Percentiles rank a stretch among this genome's conserved stretches.
Conservation (phyloP, 1,140 invertebrate genomes). For the Physella acuta region DNA sequence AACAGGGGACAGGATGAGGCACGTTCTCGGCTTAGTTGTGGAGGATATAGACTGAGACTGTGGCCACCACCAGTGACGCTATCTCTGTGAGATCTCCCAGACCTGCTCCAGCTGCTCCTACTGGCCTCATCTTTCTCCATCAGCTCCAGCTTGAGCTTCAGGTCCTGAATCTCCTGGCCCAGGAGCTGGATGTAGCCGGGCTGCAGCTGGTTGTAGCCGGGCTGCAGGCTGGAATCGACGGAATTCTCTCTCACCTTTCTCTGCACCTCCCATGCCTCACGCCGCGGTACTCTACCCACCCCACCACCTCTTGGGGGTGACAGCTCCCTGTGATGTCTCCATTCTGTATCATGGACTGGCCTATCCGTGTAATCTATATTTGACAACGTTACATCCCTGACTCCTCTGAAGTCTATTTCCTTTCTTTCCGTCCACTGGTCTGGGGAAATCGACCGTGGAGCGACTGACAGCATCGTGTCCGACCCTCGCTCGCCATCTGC, state of each 20-base stretch:
- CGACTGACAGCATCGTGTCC: constrained; percentile 6
- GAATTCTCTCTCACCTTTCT: constrained; percentile 15
- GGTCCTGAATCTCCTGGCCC: constrained; percentile 40
- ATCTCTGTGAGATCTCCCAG: too few species aligned
- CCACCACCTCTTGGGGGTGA: constrained; percentile 17
- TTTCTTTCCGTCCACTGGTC: not conserved
- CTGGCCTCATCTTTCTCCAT: constrained; percentile 32
- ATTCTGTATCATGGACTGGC: not conserved
- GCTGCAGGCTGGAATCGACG: constrained; percentile 3
- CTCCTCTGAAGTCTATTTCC: not conserved
- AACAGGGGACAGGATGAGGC: constrained; percentile 11
- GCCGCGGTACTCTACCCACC: constrained; percentile 26
- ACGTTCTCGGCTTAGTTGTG: not conserved
- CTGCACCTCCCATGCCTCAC: constrained; percentile 34
- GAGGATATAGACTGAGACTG: too few species aligned
- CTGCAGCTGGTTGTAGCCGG: constrained; percentile 26
- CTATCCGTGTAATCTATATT: not conserved
- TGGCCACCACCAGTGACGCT: too few species aligned
- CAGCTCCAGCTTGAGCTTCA: constrained; percentile 39
- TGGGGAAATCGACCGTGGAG: constrained; percentile 4
- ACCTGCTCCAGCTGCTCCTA: not conserved
- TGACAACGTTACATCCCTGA: not conserved
- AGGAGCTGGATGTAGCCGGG: constrained; percentile 32
- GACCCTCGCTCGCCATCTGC: not conserved
- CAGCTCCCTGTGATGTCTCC: not conserved